These are phyloP conservation scores for Nemotelus pantherinus DNA, from an alignment of 2,888 invertebrate genomes.

Conservation along the genomic window DNA sequence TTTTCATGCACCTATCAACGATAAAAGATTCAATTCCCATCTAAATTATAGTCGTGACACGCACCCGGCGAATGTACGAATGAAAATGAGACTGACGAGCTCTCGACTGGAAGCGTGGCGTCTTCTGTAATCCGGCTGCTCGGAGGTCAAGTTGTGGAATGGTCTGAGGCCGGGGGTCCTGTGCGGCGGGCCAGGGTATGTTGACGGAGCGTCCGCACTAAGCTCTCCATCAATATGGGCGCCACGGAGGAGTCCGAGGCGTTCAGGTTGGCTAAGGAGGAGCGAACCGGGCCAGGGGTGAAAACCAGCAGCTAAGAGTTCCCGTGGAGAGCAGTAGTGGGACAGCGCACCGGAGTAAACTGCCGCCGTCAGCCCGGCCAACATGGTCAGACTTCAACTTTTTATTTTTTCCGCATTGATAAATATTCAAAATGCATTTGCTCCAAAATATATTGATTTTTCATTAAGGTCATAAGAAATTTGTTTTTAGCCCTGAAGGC, in stretches of 20 bases:
- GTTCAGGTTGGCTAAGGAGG: slow-evolving; percentile 96
- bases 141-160: slow-evolving; percentile 92
- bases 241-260: slow-evolving; percentile 82
- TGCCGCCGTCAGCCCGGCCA: slow-evolving; percentile 86
- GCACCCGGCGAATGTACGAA: neutral
- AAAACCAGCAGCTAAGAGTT: slow-evolving; percentile 99
- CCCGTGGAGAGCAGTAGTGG: slow-evolving; percentile 98
- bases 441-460: too few species aligned
- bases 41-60: too few species aligned
- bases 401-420: slow-evolving; percentile 64
- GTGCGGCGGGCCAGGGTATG: slow-evolving; percentile 69
- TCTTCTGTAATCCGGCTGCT: slow-evolving; percentile 98
- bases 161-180: slow-evolving; percentile 90
- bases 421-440: neutral
- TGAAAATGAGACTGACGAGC: neutral
- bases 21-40: too few species aligned
- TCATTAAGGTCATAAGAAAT: too few species aligned
- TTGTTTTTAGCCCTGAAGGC: too few species aligned
- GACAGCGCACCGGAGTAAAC: slow-evolving; percentile 97
- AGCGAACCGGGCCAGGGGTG: slow-evolving; percentile 98
- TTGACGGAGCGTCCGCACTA: slow-evolving; percentile 96
- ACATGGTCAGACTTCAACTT: slow-evolving; percentile 80
- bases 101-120: slow-evolving; percentile 90
- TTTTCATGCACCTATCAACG: too few species aligned
- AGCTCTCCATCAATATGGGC: slow-evolving; percentile 97